Evolutionary conservation across 2,888 invertebrate species (phyloP).

Genomic region (Cataglyphis cursor): DNA sequence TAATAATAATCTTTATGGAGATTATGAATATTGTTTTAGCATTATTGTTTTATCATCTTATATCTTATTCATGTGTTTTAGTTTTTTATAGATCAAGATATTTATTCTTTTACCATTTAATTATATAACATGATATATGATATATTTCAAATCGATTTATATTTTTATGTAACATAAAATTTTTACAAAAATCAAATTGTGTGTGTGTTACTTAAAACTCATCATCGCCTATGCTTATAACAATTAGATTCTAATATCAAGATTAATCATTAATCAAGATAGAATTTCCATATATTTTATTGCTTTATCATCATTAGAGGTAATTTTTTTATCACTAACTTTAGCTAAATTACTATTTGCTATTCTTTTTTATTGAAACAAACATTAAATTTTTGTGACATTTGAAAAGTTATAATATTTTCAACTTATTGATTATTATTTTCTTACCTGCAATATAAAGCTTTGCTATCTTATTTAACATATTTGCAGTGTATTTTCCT

Average conservation of each 20-base stretch:
- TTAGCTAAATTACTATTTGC: background rate
- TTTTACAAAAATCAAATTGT: constrained; percentile 25
- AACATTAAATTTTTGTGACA: background rate
- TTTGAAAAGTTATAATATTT: background rate
- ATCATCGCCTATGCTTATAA: background rate
- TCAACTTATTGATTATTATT: background rate
- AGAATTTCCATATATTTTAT: background rate
- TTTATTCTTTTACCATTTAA: constrained; percentile 26
- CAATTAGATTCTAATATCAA: background rate
- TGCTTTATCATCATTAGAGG: too few relatives aligned
- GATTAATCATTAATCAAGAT: background rate
- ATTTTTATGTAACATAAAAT: constrained; percentile 41
- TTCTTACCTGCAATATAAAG: background rate
- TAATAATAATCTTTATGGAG: background rate
- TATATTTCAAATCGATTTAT: constrained; percentile 11
- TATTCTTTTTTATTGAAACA: background rate
- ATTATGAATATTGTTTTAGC: background rate
- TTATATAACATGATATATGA: background rate
- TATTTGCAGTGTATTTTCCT: background rate
- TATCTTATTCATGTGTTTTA: background rate
- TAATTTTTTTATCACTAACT: background rate
- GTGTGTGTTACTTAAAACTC: background rate
- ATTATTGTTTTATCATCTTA: background rate
- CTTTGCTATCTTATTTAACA: background rate
- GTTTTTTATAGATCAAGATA: constrained; percentile 13